phyloP scores from a whole-genome alignment of 2,113 vertebrate genomes.

The Naja naja region DNA sequence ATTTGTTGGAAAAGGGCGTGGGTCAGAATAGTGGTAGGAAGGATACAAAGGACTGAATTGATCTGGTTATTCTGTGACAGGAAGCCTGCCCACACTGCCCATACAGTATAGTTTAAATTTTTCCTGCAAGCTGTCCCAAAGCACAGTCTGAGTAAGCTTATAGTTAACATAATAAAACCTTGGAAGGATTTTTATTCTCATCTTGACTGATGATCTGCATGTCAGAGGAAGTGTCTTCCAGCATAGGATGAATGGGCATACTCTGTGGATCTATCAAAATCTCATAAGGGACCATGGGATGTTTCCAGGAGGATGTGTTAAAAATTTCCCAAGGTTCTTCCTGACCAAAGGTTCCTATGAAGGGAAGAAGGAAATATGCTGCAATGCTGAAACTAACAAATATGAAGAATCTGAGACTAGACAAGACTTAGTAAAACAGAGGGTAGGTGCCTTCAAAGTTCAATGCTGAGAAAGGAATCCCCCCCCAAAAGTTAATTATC shows the following conservation, averaged over 20 bases:
- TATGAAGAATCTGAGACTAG: not conserved
- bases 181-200: not conserved
- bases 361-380: not conserved
- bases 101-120: not conserved
- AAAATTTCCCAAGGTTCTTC: conserved; percentile 68
- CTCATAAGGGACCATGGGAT: conserved; percentile 68
- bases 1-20: no score
- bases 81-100: not conserved
- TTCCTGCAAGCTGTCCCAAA: not conserved
- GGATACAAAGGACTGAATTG: not conserved
- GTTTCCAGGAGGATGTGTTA: conserved; percentile 72
- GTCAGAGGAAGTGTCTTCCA: conserved; percentile 28
- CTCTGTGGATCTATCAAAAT: conserved; percentile 68
- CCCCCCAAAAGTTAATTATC: not conserved
- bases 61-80: not conserved
- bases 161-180: conserved; percentile 14
- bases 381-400: not conserved
- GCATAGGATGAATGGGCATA: conserved; percentile 54
- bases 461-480: not conserved
- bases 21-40: not conserved
- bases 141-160: not conserved
- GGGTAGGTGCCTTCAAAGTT: not conserved
- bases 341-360: conserved; percentile 75
- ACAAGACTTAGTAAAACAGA: not conserved
- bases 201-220: conserved; percentile 21